phyloP scores from a whole-genome alignment of 2,797 vertebrate species.

The Meriones psammophilus region DNA sequence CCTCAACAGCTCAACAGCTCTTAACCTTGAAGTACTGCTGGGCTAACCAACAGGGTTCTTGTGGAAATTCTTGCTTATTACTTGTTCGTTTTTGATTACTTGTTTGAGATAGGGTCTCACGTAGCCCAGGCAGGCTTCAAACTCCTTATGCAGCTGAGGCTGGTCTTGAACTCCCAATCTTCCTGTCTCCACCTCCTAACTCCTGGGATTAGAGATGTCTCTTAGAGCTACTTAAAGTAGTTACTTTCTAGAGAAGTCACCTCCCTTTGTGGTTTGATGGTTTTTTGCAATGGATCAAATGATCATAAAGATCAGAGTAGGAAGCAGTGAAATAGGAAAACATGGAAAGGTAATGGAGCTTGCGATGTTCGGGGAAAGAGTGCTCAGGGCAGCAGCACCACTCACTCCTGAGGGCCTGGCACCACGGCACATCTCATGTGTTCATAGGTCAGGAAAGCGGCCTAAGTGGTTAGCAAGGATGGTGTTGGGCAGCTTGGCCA shows the following conservation, averaged over 20 bases:
- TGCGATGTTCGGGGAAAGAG: not conserved
- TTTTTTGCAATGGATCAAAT: constrained; percentile 18
- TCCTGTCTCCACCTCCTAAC: not conserved
- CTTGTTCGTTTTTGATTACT: not conserved
- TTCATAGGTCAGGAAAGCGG: not conserved
- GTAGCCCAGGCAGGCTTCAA: not conserved
- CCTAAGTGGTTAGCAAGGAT: not conserved
- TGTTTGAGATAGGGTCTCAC: not conserved
- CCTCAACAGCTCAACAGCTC: not conserved
- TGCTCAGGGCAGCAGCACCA: not conserved
- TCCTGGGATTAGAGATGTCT: not conserved
- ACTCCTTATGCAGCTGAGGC: not conserved
- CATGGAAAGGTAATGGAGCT: not conserved
- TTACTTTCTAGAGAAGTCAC: constrained; percentile 8
- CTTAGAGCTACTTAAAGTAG: constrained; percentile 6
- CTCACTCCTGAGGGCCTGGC: fast-evolving
- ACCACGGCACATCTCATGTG: fast-evolving
- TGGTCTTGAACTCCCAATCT: not conserved
- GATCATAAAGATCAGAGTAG: not conserved
- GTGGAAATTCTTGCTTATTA: not conserved
- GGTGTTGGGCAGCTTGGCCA: too few relatives aligned
- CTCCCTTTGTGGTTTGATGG: constrained; percentile 31
- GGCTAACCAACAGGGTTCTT: not conserved
- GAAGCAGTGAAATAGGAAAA: not conserved
- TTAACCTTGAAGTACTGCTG: not conserved